Percentiles rank a stretch among this genome's conserved stretches.
These are phyloP conservation scores for Paratilapia polleni DNA, from an alignment of 2,113 vertebrate genomes.

Conservation along the genomic window DNA sequence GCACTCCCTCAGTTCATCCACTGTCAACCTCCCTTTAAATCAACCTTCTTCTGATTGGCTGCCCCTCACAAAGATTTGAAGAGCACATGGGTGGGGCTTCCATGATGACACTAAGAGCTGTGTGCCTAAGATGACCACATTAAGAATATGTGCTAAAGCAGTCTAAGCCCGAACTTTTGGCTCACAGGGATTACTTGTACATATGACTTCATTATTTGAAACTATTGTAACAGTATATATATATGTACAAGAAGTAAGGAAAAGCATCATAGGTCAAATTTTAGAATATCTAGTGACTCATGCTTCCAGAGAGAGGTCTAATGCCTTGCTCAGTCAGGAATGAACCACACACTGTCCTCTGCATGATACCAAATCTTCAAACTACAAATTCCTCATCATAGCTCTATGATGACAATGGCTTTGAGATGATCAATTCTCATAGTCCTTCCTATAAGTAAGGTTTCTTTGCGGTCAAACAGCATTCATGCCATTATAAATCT, in stretches of 20 bases:
- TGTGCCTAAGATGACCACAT: too few relatives aligned
- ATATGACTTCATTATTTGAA: background rate
- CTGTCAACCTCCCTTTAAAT: background rate
- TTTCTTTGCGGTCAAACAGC: background rate
- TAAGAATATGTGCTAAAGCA: background rate
- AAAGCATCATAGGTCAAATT: background rate
- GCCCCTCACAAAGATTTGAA: too few relatives aligned
- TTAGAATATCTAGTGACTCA: accelerated
- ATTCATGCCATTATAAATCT: background rate
- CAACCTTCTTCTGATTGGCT: background rate
- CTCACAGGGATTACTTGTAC: background rate
- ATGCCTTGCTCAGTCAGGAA: background rate
- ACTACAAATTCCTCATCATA: slow-evolving; percentile 36
- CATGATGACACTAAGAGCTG: too few relatives aligned
- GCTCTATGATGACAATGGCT: slow-evolving; percentile 24
- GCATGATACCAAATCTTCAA: background rate
- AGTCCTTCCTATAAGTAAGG: background rate
- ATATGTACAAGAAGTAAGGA: too few relatives aligned
- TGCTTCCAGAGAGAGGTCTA: background rate
- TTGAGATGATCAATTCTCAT: background rate
- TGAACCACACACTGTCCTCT: slow-evolving; percentile 13
- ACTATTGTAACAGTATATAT: background rate
- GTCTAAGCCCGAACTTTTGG: background rate
- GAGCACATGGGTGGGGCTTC: too few relatives aligned
- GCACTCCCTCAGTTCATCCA: background rate